Base-by-base conservation (phyloP, 2,888 invertebrate genomes). In the Metalampra italica region DNA sequence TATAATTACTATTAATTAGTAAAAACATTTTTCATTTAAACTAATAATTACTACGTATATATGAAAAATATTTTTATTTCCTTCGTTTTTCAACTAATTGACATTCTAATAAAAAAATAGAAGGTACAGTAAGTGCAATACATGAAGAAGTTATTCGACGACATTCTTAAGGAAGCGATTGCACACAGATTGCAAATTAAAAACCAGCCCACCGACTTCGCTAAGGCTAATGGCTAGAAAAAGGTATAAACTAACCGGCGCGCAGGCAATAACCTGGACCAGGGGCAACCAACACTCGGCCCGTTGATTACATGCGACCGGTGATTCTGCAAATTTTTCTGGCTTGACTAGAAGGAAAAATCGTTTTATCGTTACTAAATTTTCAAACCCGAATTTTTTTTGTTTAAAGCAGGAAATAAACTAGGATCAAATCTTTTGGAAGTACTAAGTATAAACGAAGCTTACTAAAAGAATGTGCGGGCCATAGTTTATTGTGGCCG, bases 131-230 rank as follows among this genome's bases (percentile, higher is more conserved):
- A 13, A 13, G 39, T 13, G 7, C 39, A 7, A 7, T 12, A 43
- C 43, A 45, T 22, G 36, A 37, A 45, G 44, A 29, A 36, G 44
- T 37, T 45, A 37, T 45, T 37, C 22, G 30, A 11, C 45, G 30
- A 39, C 45, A 45, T 45, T 45, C 39, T 12, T 9, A 7, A 45
- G 52, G 51, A 49, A 56, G 50, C 46, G 49, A 46, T 53, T 49
- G 53, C 48, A 44, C 51, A 11, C 41, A 50, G 53, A 52, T 53
- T 55, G 57, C 52, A 30, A 55, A 52, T 52, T 57, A 50, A 57
- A 55, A 62, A 57, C 61, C 49, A 49, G 60, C 53, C 57, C 44
- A 37, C 49, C 57, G 34, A 47, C 53, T 59, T 55, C 44, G 41
- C 43, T 43, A 46, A 51, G 40, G 22, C 42, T 57, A 57, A 53